Conservation (phyloP, 2,888 invertebrate species). For the Luperina testacea region DNA sequence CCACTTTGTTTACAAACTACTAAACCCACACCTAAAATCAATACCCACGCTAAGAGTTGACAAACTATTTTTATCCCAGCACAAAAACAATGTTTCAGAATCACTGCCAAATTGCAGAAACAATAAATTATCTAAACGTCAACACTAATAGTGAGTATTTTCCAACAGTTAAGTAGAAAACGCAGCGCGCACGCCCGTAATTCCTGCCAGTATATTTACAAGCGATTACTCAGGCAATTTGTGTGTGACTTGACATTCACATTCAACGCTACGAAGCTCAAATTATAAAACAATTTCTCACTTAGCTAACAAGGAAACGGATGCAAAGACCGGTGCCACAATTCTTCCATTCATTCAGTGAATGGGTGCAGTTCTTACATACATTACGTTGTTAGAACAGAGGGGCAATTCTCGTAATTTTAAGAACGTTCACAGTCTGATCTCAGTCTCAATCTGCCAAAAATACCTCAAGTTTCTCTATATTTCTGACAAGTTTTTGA, state of each 20-base stretch:
- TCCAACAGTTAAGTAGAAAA: constrained; percentile 13
- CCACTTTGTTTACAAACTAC: background rate
- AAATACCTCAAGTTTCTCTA: background rate
- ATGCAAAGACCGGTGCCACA: constrained; percentile 42
- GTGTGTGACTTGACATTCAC: constrained; percentile 67
- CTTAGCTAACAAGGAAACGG: constrained; percentile 75
- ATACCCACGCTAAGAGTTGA: background rate
- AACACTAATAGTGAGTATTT: constrained; percentile 22
- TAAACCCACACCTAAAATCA: background rate
- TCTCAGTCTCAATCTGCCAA: background rate
- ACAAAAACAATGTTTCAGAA: background rate
- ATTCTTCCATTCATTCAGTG: constrained; percentile 40
- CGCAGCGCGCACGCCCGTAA: background rate
- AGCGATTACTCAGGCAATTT: constrained; percentile 72
- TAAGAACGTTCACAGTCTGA: background rate
- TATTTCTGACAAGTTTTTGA: background rate
- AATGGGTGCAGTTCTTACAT: constrained; percentile 51
- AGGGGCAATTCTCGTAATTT: background rate
- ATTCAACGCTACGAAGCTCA: constrained; percentile 66
- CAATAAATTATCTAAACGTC: constrained; percentile 20
- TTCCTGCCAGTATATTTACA: constrained; percentile 14
- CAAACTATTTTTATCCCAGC: background rate
- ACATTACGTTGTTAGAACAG: background rate
- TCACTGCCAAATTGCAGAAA: background rate
- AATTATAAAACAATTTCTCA: constrained; percentile 77